phyloP scores from a whole-genome alignment of 2,888 invertebrate species.

The Sarcophaga rosellei region DNA sequence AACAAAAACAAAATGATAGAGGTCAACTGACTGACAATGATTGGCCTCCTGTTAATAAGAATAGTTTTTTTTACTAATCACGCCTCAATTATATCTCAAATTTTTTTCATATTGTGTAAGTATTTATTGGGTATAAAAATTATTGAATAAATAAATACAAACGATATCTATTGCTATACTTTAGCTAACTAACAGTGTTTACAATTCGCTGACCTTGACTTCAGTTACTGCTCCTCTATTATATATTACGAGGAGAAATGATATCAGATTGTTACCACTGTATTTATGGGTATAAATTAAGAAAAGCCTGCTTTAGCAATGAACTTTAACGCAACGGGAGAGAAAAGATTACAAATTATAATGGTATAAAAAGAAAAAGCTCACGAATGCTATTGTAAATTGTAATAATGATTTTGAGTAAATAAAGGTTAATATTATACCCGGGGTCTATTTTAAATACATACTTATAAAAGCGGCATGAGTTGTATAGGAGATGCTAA shows the following conservation, averaged over 20 bases:
- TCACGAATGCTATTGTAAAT: background rate
- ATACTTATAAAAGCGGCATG: constrained; percentile 14
- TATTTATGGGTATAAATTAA: background rate
- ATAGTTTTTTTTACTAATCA: no score
- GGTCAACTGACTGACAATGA: no score
- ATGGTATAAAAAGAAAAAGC: background rate
- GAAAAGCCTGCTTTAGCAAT: background rate
- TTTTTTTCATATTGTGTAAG: no score
- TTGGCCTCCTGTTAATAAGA: no score
- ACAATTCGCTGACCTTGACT: background rate
- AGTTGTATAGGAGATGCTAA: background rate
- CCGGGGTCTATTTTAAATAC: background rate
- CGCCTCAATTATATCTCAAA: no score
- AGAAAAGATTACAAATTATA: background rate
- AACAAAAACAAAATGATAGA: no score
- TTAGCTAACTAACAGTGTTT: background rate
- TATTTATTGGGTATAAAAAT: no score
- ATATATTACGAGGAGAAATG: background rate
- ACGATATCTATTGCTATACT: no score
- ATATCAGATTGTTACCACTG: background rate
- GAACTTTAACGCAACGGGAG: no score
- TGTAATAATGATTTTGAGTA: background rate
- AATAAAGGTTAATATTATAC: background rate
- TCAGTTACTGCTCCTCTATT: background rate
- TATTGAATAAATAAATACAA: no score